Percentiles rank a stretch among this genome's conserved stretches.
These are phyloP conservation scores for Ptyas mucosa DNA, from an alignment of 2,113 vertebrate genomes.

Conservation along the genomic window DNA sequence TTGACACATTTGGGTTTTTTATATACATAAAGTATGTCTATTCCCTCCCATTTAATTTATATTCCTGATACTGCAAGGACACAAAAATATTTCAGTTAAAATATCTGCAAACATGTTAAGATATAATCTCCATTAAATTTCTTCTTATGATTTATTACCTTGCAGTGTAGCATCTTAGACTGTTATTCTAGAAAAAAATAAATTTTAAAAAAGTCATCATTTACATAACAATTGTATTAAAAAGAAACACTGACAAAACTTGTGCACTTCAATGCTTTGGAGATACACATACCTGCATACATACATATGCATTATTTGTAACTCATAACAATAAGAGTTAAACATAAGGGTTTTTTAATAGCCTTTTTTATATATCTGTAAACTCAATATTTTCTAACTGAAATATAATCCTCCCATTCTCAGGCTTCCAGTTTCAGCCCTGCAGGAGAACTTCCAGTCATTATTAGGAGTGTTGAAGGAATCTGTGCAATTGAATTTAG, in stretches of 20 bases:
- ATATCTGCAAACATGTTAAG: neutral
- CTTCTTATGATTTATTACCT: neutral
- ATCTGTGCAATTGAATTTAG: constrained; percentile 88
- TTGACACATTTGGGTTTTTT: neutral
- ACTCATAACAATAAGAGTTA: neutral
- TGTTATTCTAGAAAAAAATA: neutral
- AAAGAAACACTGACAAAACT: neutral
- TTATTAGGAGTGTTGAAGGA: constrained; percentile 86
- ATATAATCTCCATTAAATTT: neutral
- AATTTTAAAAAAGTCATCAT: neutral
- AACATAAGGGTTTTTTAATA: neutral
- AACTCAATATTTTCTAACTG: neutral
- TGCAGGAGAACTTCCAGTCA: constrained; percentile 86
- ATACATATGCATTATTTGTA: neutral
- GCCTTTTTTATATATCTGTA: neutral
- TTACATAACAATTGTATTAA: neutral
- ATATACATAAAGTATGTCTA: neutral
- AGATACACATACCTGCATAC: neutral
- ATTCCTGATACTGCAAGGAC: neutral
- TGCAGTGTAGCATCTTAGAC: neutral
- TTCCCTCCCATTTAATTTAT: neutral
- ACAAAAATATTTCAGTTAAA: neutral
- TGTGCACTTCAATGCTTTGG: neutral
- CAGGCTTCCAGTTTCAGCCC: constrained; percentile 76
- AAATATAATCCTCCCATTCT: constrained; percentile 9